Evolutionary conservation across 2,888 invertebrate species (phyloP), one percentile per base, ranked within the genome.

Genomic region (Acleris literana): DNA sequence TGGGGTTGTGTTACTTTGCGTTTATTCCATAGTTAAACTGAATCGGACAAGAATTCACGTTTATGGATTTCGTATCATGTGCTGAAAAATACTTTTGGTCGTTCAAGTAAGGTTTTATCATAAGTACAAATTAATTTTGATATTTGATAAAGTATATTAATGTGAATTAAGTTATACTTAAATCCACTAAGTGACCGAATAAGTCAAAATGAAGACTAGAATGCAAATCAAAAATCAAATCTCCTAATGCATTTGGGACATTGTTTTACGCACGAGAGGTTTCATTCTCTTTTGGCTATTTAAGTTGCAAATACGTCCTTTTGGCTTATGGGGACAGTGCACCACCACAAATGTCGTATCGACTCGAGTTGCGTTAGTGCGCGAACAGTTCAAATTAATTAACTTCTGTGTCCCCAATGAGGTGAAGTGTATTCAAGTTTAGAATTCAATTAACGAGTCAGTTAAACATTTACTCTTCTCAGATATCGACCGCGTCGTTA

Each of bases 351-450:
- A 65, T 29, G 55, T 25, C 59, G 49, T 46, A 60, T 43, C 54
- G 46, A 49, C 39, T 39, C 20, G 39, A 22, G 17, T 39, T 13
- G 39, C 39, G 49, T 71, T 62, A 73, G 72, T 71, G 69, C 71
- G 69, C 73, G 69, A 73, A 73, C 73, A 71, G 71, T 77, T 73
- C 62, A 77, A 78, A 83, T 83, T 86, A 82, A 85, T 86, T 85
- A 85, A 84, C 81, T 83, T 84, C 78, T 76, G 82, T 79, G 79
- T 72, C 74, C 72, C 74, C 77, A 82, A 83, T 82, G 77, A 78
- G 79, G 75, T 80, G 76, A 76, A 76, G 74, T 77, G 76, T 76
- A 75, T 80, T 81, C 72, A 76, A 82, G 75, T 82, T 84, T 79
- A 76, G 80, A 83, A 83, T 85, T 84, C 79, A 82, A 84, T 85